Percentiles rank a stretch among this genome's conserved stretches.
These are phyloP conservation scores for Chionoecetes opilio DNA, from an alignment of 1,140 invertebrate genomes.

Conservation along the genomic window DNA sequence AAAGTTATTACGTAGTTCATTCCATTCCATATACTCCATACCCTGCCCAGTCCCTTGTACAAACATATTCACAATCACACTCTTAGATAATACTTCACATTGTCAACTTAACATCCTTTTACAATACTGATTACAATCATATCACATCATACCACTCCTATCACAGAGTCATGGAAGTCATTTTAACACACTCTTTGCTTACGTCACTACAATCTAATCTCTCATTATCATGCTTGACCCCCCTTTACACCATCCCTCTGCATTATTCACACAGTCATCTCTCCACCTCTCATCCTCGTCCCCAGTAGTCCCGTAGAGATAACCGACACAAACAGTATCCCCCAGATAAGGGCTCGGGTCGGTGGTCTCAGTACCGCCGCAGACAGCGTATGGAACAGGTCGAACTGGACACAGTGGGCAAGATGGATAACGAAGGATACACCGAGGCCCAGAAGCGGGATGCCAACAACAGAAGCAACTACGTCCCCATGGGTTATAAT, in stretches of 20 bases:
- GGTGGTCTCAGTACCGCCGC: constrained; percentile 61
- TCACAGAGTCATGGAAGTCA: no score
- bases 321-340: constrained; percentile 31
- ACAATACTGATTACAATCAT: no score
- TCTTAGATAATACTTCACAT: no score
- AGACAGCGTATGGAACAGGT: constrained; percentile 47
- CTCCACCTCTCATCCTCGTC: neutral
- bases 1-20: neutral
- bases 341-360: constrained; percentile 56
- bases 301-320: constrained; percentile 13
- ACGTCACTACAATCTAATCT: neutral
- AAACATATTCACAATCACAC: neutral
- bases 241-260: neutral
- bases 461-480: neutral
- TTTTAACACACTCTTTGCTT: no score
- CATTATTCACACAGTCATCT: neutral
- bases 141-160: no score
- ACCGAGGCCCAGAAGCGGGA: neutral
- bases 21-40: neutral
- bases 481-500: constrained; percentile 55
- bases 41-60: neutral
- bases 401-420: constrained; percentile 51
- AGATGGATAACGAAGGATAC: constrained; percentile 68
- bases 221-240: neutral
- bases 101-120: no score